A percentile compares a stretch with the other conserved stretches of the same genome.
Conservation (phyloP, 1,140 invertebrate species). For the Listronotus oregonensis region DNA sequence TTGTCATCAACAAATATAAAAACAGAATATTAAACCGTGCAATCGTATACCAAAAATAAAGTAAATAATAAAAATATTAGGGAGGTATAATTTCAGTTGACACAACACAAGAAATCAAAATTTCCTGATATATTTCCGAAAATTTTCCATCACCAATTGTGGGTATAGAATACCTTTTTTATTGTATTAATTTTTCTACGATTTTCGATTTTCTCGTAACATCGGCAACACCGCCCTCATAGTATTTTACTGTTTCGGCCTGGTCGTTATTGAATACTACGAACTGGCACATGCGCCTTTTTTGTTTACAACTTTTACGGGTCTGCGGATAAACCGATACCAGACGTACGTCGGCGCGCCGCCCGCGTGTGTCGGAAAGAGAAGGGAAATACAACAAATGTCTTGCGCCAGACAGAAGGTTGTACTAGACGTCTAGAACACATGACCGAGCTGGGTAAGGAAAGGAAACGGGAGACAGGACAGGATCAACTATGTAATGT, state of each 20-base stretch:
- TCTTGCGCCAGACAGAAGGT: constrained; percentile 16
- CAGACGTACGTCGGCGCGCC: constrained; percentile 38
- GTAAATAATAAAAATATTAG: no score
- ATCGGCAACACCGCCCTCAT: constrained; percentile 16
- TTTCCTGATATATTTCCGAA: no score
- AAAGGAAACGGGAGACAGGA: constrained; percentile 21
- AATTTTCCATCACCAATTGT: no score
- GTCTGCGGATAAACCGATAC: constrained; percentile 39
- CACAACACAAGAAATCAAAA: no score
- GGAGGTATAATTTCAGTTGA: no score
- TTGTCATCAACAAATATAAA: no score
- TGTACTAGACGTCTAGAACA: constrained; percentile 34
- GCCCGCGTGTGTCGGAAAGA: constrained; percentile 25
- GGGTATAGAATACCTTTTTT: no score
- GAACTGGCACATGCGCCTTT: constrained; percentile 53
- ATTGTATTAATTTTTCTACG: no score
- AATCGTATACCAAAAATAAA: no score
- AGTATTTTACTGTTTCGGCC: constrained; percentile 27
- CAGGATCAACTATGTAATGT: not conserved
- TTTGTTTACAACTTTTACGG: constrained; percentile 56
- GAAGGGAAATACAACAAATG: constrained; percentile 1
- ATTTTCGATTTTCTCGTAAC: no score
- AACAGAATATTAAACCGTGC: no score
- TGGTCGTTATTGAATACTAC: constrained; percentile 50
- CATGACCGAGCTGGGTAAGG: constrained; percentile 38